Evolutionary conservation across 2,797 vertebrate genomes (phyloP), one percentile per base, ranked within the genome.

Genomic region (Pachyuromys duprasi): DNA sequence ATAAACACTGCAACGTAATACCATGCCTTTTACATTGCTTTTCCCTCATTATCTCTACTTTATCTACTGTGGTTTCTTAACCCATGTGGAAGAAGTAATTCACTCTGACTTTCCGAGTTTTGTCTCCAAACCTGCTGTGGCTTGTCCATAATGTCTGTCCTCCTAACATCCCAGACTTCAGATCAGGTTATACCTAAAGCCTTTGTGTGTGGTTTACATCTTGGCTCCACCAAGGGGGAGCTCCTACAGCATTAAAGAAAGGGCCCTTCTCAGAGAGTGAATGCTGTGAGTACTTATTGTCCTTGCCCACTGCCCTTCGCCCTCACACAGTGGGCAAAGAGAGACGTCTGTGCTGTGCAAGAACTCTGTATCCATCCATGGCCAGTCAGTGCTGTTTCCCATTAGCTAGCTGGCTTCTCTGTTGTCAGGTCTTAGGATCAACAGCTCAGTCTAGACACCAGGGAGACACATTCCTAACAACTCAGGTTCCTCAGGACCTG

Each of bases 1-100:
- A 97, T 96, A 96, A 97, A 97, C 95, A 94, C 90, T 87, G 90
- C 96, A 90, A 86, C 83, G 92, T 65, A 84, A 95, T 91, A 90
- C 90, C 67, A 39, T 45, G 70, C 33, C 92, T 94, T 96, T 96
- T 20, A 95, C 81, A 89, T 88, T 33, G 0, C 90, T 93, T 95
- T 36, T 86, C 79, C 26, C 28, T 89, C 90, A 89, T 96, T 83
- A 89, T 89, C 86, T 92, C 60, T 55, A 78, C 82, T 91, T 67
- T 60, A 90, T 82, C 82, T 84, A 78, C 93, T 86, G 74, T 55
- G 53, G 57, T 88, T 62, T 86, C 90, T 90, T 90, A 83, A 84
- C n/a, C 33, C 79, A 86, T 39, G 63, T 80, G 75, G 60, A 91
- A 95, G 78, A 67, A 97, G 62, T 75, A 92, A 96, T 88, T 96